These are phyloP conservation scores for Burhinus bistriatus DNA, from an alignment of 2,113 vertebrate genomes.

Conservation along the genomic window DNA sequence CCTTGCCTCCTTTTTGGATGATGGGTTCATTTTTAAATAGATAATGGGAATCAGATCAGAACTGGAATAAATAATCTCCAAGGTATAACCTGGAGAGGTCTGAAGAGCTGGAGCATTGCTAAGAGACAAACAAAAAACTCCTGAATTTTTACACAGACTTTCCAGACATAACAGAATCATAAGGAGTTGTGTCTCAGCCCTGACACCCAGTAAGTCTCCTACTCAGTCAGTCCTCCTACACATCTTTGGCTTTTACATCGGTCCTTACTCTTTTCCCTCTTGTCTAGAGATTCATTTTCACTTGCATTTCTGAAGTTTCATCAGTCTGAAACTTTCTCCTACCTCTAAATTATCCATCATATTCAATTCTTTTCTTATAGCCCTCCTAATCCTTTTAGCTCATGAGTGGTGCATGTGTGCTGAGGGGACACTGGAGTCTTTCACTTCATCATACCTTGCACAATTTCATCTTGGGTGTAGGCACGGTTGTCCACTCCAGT, in stretches of 20 bases:
- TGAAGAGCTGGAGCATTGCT: not conserved
- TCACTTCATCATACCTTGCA: conserved; percentile 63
- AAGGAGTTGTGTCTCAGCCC: not conserved
- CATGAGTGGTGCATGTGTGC: not conserved
- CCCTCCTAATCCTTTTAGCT: not conserved
- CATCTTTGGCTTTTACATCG: not conserved
- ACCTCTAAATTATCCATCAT: not conserved
- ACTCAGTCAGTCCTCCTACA: not conserved
- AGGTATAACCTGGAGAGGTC: not conserved
- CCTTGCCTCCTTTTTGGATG: not conserved
- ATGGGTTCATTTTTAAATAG: not conserved
- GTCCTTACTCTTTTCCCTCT: not conserved
- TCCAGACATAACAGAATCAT: not conserved
- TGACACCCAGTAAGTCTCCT: not conserved
- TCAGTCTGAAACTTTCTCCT: not conserved
- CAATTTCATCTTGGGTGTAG: conserved; percentile 70
- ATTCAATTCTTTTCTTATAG: not conserved
- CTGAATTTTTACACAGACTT: not conserved
- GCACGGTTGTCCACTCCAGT: conserved; percentile 74
- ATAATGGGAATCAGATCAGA: not conserved
- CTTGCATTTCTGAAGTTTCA: not conserved
- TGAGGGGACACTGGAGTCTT: not conserved
- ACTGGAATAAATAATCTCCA: not conserved
- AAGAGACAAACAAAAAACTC: not conserved
- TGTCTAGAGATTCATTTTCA: not conserved